A percentile compares a stretch with the other conserved stretches of the same genome.
These are phyloP conservation scores for Zenarchopterus dispar DNA, from an alignment of 2,797 vertebrate species.

Conservation along the genomic window DNA sequence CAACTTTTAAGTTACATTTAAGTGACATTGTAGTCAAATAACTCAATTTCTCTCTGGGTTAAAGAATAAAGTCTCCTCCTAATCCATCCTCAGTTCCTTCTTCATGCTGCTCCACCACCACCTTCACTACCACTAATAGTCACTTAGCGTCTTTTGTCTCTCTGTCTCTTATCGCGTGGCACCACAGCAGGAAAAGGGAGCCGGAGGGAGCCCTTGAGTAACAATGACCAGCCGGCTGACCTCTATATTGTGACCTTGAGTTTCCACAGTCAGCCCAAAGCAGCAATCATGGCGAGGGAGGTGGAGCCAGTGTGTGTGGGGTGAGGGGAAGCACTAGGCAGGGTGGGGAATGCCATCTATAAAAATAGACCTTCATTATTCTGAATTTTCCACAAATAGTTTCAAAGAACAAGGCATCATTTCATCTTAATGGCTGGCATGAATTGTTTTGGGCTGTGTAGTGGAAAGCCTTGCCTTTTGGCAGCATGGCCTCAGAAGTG, in stretches of 20 bases:
- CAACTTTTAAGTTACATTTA: slow-evolving; percentile 20
- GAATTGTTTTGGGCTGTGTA: slow-evolving; percentile 79
- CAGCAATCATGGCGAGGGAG: slow-evolving; percentile 51
- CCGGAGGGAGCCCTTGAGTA: slow-evolving; percentile 84
- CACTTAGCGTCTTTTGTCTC: slow-evolving; percentile 94
- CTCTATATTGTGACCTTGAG: slow-evolving; percentile 87
- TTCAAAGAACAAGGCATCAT: slow-evolving; percentile 81
- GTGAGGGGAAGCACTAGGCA: slow-evolving; percentile 55
- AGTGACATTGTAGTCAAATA: slow-evolving; percentile 7
- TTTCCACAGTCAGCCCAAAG: slow-evolving; percentile 88
- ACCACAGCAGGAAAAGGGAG: slow-evolving; percentile 90
- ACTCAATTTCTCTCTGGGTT: slow-evolving; percentile 13
- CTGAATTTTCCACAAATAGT: slow-evolving; percentile 81
- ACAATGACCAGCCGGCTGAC: slow-evolving; percentile 90
- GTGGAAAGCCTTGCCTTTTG: slow-evolving; percentile 77
- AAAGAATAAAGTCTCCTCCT: slow-evolving; percentile 27
- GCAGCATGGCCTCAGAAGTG: slow-evolving; percentile 75
- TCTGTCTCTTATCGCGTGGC: slow-evolving; percentile 89
- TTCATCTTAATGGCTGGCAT: slow-evolving; percentile 80
- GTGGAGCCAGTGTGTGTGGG: slow-evolving; percentile 15
- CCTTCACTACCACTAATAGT: slow-evolving; percentile 64
- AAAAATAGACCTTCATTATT: slow-evolving; percentile 84
- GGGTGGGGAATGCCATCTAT: slow-evolving; percentile 78
- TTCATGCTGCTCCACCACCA: slow-evolving; percentile 45
- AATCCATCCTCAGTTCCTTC: slow-evolving; percentile 38